Base-by-base conservation (phyloP, 2,797 vertebrate genomes). In the Coregonus suidteri region DNA sequence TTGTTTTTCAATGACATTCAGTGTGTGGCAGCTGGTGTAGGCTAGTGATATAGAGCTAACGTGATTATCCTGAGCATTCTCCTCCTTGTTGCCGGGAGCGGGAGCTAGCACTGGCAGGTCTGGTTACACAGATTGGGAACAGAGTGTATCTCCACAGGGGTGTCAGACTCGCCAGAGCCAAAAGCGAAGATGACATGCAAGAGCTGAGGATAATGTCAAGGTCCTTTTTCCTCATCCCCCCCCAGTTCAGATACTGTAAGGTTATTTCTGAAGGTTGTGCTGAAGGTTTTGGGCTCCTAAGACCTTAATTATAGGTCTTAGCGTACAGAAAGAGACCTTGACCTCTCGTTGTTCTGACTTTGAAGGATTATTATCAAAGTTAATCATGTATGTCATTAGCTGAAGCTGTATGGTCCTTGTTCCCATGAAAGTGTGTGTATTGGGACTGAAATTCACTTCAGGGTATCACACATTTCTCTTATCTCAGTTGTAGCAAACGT, bases 91-190 rank as follows among this genome's bases (percentile, higher is more conserved):
- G 81, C 85, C 82, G 76, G 81, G 67, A 85, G 84, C 77, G 83
- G 84, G 84, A 65, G 66, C 81, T 75, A 80, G 82, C 85, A 80
- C 85, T 82, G 82, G 74, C 87, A 82, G 81, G 82, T 85, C 84
- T 20, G 76, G 85, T 88, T 89, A 81, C 89, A 90, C 91, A 93
- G 91, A 91, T 90, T 85, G 84, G 85, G 86, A 90, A 88, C 92
- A 87, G 87, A 88, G 89, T 80, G 92, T 89, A 74, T 92, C 91
- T 82, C 92, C 79, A 69, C 90, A 80, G 93, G 93, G 91, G 92
- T 91, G 93, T 93, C 88, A 94, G 93, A 93, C 93, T 6, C 75
- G 81, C 91, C 87, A 88, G 70, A 71, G 76, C 75, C 65, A 88
- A 90, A 86, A 83, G 65, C 79, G 71, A 13, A 84, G 71, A 66